Conservation (phyloP, 2,797 vertebrate species). For the Tamandua tetradactyla region DNA sequence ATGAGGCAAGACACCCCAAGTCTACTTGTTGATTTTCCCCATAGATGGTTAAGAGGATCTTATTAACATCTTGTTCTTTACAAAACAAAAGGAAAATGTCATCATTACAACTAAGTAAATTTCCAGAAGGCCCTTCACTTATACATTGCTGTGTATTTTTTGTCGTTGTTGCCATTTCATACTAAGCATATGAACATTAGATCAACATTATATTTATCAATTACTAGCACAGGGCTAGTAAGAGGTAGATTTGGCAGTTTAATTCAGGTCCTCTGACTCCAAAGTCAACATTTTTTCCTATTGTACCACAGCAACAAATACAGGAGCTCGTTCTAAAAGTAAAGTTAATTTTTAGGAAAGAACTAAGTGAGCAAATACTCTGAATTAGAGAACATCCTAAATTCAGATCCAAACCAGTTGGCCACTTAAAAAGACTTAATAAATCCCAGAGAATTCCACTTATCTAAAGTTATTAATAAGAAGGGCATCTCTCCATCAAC, state of each 20-base stretch:
- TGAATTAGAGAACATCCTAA: conserved; percentile 50
- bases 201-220: not conserved
- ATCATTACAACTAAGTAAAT: conserved; percentile 3
- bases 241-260: not conserved
- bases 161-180: conserved; percentile 11
- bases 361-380: conserved; percentile 49
- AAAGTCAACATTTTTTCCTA: conserved; percentile 29
- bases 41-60: not conserved
- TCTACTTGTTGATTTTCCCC: not conserved
- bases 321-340: conserved; percentile 13
- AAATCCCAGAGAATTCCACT: conserved; percentile 56
- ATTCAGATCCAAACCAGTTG: conserved; percentile 48
- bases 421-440: conserved; percentile 57
- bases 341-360: conserved; percentile 57
- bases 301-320: not conserved
- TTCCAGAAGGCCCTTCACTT: not conserved
- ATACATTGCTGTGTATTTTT: conserved; percentile 1
- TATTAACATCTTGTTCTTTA: conserved; percentile 12
- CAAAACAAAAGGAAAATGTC: not conserved
- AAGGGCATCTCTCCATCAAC: conserved; percentile 26
- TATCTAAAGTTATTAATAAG: conserved; percentile 68
- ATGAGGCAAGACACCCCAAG: not conserved
- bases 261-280: not conserved
- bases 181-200: not conserved
- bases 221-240: not conserved